These are phyloP conservation scores for Zophobas morio DNA, from an alignment of 1,140 invertebrate genomes.

Conservation along the genomic window DNA sequence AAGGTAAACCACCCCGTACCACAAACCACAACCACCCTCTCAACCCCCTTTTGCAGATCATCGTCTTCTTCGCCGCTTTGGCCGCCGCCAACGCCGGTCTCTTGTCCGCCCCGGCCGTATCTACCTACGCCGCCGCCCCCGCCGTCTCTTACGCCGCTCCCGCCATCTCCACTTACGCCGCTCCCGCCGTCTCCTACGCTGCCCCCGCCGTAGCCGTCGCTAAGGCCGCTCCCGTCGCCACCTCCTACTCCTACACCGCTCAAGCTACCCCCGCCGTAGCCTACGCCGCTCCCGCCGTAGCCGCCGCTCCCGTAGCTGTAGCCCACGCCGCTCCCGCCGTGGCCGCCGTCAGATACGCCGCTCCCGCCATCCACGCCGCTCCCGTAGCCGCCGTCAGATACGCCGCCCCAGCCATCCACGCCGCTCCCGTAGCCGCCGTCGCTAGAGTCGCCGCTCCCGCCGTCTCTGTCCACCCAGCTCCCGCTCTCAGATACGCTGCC, in stretches of 20 bases:
- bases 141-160: slow-evolving; percentile 54
- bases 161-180: slow-evolving; percentile 20
- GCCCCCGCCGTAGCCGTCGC: slow-evolving; percentile 65
- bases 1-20: slow-evolving; percentile 5
- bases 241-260: slow-evolving; percentile 71
- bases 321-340: slow-evolving; percentile 76
- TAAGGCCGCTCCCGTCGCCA: slow-evolving; percentile 68
- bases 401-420: slow-evolving; percentile 51
- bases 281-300: slow-evolving; percentile 70
- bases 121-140: slow-evolving; percentile 55
- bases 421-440: slow-evolving; percentile 35
- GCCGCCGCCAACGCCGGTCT: slow-evolving; percentile 56
- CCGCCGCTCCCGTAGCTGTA: slow-evolving; percentile 67
- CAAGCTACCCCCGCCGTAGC: slow-evolving; percentile 73
- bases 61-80: slow-evolving; percentile 57
- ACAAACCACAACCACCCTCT: slow-evolving; percentile 7
- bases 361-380: slow-evolving; percentile 72
- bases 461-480: slow-evolving; percentile 34
- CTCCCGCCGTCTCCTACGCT: slow-evolving; percentile 53
- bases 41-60: slow-evolving; percentile 52
- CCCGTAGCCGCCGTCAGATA: slow-evolving; percentile 50
- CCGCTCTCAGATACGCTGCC: slow-evolving; percentile 47
- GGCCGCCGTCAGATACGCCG: slow-evolving; percentile 74
- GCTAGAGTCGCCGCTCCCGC: slow-evolving; percentile 19
- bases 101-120: slow-evolving; percentile 54